Conservation (phyloP, 2,797 vertebrate species). For the Chloroceryle amazona region DNA sequence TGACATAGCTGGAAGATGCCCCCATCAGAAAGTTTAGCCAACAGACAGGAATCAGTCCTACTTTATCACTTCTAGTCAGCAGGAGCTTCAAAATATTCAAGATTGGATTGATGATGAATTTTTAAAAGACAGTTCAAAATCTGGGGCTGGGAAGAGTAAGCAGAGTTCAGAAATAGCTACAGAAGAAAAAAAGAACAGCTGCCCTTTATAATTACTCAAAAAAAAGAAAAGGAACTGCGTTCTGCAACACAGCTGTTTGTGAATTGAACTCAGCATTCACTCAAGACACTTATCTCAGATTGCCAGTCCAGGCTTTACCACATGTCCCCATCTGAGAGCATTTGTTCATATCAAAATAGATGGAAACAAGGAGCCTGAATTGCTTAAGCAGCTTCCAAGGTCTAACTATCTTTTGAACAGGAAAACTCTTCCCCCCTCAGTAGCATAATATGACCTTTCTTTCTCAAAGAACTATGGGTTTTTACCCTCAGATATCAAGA, state of each 20-base stretch:
- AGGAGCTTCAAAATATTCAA: not conserved
- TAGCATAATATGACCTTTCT: rapidly evolving
- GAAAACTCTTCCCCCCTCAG: not conserved
- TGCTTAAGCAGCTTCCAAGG: not conserved
- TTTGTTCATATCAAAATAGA: not conserved
- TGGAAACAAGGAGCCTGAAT: not conserved
- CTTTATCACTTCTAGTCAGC: not conserved
- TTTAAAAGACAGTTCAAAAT: not conserved
- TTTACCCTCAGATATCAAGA: not conserved
- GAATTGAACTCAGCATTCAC: not conserved
- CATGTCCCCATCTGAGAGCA: not conserved
- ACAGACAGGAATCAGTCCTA: not conserved
- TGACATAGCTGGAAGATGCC: not conserved
- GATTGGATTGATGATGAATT: not conserved
- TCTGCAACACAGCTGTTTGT: not conserved
- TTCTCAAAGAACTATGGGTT: not conserved
- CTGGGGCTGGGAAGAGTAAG: not conserved
- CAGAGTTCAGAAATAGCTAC: not conserved
- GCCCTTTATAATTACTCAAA: not conserved
- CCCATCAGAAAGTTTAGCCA: not conserved
- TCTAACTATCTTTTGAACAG: not conserved
- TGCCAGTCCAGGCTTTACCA: not conserved
- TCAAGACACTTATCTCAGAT: not conserved
- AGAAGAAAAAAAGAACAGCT: not conserved
- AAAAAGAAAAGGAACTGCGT: not conserved